Conservation (phyloP, 2,888 invertebrate genomes). For the Eulithis testata region DNA sequence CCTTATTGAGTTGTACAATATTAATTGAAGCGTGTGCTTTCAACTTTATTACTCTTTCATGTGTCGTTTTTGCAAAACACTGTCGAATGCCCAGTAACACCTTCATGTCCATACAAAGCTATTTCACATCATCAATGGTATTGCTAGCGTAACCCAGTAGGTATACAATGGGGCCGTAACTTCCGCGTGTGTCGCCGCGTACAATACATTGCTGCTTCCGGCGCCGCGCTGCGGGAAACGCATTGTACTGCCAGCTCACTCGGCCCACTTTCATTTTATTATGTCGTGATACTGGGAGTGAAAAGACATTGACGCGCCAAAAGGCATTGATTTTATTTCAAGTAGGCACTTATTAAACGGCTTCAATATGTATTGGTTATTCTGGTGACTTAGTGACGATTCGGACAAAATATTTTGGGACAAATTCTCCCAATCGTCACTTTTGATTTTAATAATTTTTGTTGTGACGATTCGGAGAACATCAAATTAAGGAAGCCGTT, state of each 20-base stretch:
- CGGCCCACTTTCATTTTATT: conserved; percentile 64
- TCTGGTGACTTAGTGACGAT: too few species aligned
- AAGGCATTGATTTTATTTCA: conserved; percentile 9
- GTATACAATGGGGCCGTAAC: conserved; percentile 56
- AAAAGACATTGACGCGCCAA: conserved; percentile 9
- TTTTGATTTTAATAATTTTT: too few species aligned
- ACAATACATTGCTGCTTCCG: conserved; percentile 67
- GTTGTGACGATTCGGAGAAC: too few species aligned
- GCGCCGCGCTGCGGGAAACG: conserved; percentile 56
- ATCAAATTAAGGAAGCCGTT: too few species aligned
- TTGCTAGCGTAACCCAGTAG: conserved; percentile 25
- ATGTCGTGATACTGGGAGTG: conserved; percentile 46
- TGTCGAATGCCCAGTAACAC: background rate
- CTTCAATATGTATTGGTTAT: too few species aligned
- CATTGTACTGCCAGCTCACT: conserved; percentile 59
- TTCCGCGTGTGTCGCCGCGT: conserved; percentile 58
- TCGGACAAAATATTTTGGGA: too few species aligned
- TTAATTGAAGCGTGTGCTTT: too few species aligned
- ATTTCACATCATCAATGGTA: conserved; percentile 36
- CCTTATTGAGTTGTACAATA: too few species aligned
- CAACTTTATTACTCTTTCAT: too few species aligned
- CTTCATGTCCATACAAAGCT: conserved; percentile 9
- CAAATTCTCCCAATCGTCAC: too few species aligned
- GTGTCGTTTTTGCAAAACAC: background rate
- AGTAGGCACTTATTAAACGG: too few species aligned